Conservation (phyloP, 1,140 invertebrate genomes). For the Psix sp. region DNA sequence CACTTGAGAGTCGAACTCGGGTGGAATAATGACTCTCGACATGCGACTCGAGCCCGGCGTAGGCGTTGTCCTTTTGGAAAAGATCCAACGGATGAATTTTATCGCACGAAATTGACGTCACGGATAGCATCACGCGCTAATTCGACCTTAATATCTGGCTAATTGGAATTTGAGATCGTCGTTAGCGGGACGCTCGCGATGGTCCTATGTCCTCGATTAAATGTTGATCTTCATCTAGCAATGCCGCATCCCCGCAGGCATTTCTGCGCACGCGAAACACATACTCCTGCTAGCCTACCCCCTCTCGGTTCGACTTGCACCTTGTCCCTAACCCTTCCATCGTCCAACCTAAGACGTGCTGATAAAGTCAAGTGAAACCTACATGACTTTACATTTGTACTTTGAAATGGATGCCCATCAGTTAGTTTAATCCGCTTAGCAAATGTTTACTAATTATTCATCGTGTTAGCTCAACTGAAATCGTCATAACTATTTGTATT, state of each 20-base stretch:
- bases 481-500: no score
- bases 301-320: background rate
- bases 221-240: conserved; percentile 17
- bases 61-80: conserved; percentile 32
- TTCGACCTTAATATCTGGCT: conserved; percentile 66
- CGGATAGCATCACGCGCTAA: conserved; percentile 30
- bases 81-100: conserved; percentile 39
- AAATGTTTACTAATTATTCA: conserved; percentile 29
- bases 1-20: conserved; percentile 62
- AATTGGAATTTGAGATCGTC: conserved; percentile 66
- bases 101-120: conserved; percentile 31
- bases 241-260: conserved; percentile 40
- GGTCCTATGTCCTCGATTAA: conserved; percentile 34
- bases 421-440: conserved; percentile 24
- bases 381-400: conserved; percentile 41
- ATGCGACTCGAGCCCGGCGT: conserved; percentile 4
- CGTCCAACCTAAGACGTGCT: conserved; percentile 15
- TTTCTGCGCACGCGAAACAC: conserved; percentile 26
- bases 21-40: conserved; percentile 56
- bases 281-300: background rate
- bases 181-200: conserved; percentile 15
- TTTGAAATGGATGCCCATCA: conserved; percentile 29
- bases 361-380: conserved; percentile 48
- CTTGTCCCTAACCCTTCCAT: conserved; percentile 3
- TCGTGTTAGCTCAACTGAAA: conserved; percentile 20